Evolutionary conservation across 2,113 vertebrate genomes (phyloP).

Genomic region (Oncorhynchus mykiss): DNA sequence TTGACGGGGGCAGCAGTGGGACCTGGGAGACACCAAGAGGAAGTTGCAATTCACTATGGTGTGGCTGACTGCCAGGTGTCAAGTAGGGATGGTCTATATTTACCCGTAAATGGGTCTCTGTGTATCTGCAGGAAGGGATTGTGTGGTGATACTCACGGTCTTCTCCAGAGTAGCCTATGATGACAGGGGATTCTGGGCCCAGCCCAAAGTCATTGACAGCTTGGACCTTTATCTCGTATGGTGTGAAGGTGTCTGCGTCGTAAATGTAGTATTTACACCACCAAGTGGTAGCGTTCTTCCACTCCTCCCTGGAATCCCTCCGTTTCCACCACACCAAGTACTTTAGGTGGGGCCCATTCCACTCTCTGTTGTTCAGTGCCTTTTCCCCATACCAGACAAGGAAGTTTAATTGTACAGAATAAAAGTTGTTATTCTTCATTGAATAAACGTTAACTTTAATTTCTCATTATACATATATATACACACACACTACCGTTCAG

Average conservation of each 20-base stretch:
- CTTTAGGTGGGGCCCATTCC: conserved; percentile 89
- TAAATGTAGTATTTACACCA: conserved; percentile 84
- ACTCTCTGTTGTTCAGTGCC: conserved; percentile 80
- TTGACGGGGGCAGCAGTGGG: conserved; percentile 89
- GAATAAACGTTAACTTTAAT: too few relatives aligned
- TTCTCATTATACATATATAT: too few relatives aligned
- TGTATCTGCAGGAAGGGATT: background rate
- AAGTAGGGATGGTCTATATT: background rate
- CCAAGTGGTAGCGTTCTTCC: conserved; percentile 89
- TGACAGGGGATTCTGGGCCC: conserved; percentile 84
- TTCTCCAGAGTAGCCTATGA: conserved; percentile 93
- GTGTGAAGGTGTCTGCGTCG: conserved; percentile 89
- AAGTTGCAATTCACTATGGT: too few relatives aligned
- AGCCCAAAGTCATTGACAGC: conserved; percentile 91
- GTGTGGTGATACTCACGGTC: conserved; percentile 85
- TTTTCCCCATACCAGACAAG: conserved; percentile 30
- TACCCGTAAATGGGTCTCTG: background rate
- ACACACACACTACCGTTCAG: too few relatives aligned
- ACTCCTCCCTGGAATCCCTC: conserved; percentile 85
- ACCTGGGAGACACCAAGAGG: conserved; percentile 70
- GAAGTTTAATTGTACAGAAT: background rate
- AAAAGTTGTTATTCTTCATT: background rate
- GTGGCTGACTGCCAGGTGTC: background rate
- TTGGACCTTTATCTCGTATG: conserved; percentile 94
- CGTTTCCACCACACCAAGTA: conserved; percentile 92